Percentiles rank a stretch among this genome's conserved stretches.
Conservation (phyloP, 2,797 vertebrate genomes). For the Coccyzus lansbergi region DNA sequence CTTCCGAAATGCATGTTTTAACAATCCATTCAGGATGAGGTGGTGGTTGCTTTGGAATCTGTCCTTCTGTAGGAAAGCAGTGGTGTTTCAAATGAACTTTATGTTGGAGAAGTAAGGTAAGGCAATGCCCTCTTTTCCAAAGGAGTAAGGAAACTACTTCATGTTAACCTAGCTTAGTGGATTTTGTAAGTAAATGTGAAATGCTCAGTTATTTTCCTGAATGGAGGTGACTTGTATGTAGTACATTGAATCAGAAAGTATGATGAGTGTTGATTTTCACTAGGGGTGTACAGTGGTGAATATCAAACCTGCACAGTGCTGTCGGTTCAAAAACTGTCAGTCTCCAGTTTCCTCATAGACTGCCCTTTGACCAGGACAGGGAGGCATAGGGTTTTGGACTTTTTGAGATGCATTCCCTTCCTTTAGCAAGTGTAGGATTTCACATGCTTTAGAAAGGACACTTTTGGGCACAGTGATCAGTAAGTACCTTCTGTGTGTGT, state of each 20-base stretch:
- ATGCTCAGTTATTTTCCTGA: not conserved
- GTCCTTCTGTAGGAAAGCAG: not conserved
- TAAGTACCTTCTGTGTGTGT: not conserved
- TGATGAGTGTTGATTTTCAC: not conserved
- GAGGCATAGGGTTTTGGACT: not conserved
- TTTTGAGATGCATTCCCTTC: not conserved
- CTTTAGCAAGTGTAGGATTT: not conserved
- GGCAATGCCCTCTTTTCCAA: not conserved
- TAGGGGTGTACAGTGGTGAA: not conserved
- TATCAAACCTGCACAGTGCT: not conserved
- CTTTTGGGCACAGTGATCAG: not conserved
- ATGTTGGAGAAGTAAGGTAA: not conserved
- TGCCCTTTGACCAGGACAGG: not conserved
- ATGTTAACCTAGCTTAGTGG: not conserved
- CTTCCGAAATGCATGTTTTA: not conserved
- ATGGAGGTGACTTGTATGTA: not conserved
- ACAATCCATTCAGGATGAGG: not conserved
- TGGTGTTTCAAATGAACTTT: not conserved
- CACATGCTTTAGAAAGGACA: rapidly evolving
- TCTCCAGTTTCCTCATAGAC: not conserved
- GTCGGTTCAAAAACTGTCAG: not conserved
- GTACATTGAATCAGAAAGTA: not conserved
- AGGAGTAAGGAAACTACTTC: not conserved
- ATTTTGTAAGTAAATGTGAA: not conserved
- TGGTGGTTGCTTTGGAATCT: not conserved